Percentiles rank a stretch among this genome's conserved stretches.
These are phyloP conservation scores for Cyphomyrmex costatus DNA, from an alignment of 1,140 invertebrate genomes.

Conservation along the genomic window DNA sequence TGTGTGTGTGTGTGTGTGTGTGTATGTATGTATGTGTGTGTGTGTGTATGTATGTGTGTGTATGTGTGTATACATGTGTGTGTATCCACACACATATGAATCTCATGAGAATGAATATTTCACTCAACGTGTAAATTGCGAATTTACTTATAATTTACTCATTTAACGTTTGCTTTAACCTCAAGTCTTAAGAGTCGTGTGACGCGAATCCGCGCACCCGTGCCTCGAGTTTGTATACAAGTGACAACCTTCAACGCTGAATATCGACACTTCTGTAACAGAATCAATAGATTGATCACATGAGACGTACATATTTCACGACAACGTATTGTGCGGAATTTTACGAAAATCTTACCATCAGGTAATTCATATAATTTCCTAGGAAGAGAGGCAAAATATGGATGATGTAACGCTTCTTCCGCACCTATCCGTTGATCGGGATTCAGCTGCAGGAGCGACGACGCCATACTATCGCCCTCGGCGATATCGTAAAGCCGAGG, in stretches of 20 bases:
- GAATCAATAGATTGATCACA: conserved; percentile 40
- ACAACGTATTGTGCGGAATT: not conserved
- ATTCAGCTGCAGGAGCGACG: conserved; percentile 94
- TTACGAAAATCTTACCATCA: conserved; percentile 90
- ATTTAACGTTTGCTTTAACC: conserved; percentile 70
- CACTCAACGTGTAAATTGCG: conserved; percentile 71
- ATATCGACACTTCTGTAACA: conserved; percentile 96
- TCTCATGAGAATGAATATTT: conserved; percentile 72
- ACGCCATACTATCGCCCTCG: conserved; percentile 95
- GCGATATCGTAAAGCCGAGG: conserved; percentile 95
- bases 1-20: conserved; percentile 7
- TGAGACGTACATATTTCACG: not conserved
- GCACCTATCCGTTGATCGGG: conserved; percentile 95
- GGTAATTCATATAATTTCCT: conserved; percentile 96
- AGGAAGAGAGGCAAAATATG: conserved; percentile 96
- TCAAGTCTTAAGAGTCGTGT: conserved; percentile 80
- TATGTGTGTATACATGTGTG: conserved; percentile 11
- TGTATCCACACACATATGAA: conserved; percentile 53
- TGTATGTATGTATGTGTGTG: conserved; percentile 39
- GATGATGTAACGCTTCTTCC: conserved; percentile 94
- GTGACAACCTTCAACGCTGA: conserved; percentile 93
- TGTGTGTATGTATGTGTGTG: not conserved
- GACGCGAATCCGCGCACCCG: conserved; percentile 78
- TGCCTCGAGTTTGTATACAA: conserved; percentile 82
- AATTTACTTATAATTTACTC: conserved; percentile 75